Conservation (phyloP, 2,113 vertebrate genomes). For the Etheostoma spectabile region DNA sequence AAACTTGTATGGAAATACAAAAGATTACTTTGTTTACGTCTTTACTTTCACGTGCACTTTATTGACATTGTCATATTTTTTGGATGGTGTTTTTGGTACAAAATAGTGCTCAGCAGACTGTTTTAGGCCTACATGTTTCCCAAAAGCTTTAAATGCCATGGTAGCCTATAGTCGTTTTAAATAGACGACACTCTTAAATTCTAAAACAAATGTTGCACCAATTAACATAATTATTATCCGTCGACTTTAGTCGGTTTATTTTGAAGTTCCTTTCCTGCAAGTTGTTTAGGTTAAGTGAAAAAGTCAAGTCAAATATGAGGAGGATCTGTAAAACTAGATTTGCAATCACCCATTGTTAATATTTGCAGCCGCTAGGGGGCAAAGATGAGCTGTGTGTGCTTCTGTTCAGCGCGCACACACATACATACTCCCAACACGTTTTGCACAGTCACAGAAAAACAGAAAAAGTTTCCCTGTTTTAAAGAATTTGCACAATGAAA, state of each 20-base stretch:
- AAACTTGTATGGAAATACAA: constrained; percentile 1
- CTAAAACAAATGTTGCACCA: not conserved
- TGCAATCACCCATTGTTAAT: not conserved
- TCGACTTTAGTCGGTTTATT: not conserved
- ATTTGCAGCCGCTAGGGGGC: not conserved
- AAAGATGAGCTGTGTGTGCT: not conserved
- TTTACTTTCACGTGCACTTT: not conserved
- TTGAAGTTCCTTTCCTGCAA: not conserved
- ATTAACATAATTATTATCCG: not conserved
- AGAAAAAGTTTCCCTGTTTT: not conserved
- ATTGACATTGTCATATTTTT: not conserved
- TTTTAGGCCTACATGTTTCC: not conserved
- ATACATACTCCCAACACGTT: not conserved
- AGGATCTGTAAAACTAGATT: not conserved
- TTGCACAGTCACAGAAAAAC: not conserved
- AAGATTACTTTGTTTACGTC: not conserved
- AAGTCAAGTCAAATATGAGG: not conserved
- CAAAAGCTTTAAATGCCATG: not conserved
- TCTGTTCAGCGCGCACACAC: not conserved
- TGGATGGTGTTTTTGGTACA: not conserved
- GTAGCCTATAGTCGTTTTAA: not conserved
- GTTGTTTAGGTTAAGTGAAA: not conserved
- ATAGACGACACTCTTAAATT: not conserved
- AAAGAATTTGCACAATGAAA: not conserved
- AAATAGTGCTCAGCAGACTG: not conserved